A percentile compares a stretch with the other conserved stretches of the same genome.
Conservation (phyloP, 2,888 invertebrate genomes). For the Luperina nickerlii region DNA sequence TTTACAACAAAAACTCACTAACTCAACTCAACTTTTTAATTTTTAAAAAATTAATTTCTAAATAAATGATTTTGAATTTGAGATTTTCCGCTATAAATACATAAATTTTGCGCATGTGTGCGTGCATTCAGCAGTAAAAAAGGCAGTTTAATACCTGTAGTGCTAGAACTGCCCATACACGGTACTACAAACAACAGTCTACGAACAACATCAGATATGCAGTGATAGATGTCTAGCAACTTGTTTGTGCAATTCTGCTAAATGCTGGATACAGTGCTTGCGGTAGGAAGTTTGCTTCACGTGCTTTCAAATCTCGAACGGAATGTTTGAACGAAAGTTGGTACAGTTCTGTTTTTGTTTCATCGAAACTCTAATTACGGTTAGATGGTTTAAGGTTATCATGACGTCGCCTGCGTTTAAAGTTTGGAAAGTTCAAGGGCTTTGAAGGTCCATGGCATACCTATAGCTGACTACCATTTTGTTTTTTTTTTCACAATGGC, state of each 20-base stretch:
- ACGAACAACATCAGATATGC: constrained; percentile 53
- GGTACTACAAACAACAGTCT: constrained; percentile 29
- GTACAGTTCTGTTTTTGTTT: constrained; percentile 9
- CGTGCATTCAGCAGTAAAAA: not conserved
- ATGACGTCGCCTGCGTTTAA: not conserved
- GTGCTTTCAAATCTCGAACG: constrained; percentile 27
- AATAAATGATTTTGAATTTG: not conserved
- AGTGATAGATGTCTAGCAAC: constrained; percentile 58
- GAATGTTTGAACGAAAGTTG: constrained; percentile 37
- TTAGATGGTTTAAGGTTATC: not conserved
- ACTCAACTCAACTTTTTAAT: too few species aligned
- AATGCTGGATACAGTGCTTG: constrained; percentile 50
- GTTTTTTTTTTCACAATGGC: too few species aligned
- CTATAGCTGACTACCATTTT: too few species aligned
- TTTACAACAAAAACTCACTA: too few species aligned
- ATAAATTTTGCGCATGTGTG: constrained; percentile 2
- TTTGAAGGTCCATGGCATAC: too few species aligned
- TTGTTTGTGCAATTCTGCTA: constrained; percentile 62
- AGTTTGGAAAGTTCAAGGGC: not conserved
- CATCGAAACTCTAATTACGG: not conserved
- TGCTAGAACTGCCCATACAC: not conserved
- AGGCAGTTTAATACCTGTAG: not conserved
- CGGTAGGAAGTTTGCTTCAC: constrained; percentile 41
- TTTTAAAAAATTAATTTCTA: not conserved
- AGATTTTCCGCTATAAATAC: not conserved